Evolutionary conservation across 1,140 invertebrate genomes (phyloP).

Genomic region (Bombus sylvicola): DNA sequence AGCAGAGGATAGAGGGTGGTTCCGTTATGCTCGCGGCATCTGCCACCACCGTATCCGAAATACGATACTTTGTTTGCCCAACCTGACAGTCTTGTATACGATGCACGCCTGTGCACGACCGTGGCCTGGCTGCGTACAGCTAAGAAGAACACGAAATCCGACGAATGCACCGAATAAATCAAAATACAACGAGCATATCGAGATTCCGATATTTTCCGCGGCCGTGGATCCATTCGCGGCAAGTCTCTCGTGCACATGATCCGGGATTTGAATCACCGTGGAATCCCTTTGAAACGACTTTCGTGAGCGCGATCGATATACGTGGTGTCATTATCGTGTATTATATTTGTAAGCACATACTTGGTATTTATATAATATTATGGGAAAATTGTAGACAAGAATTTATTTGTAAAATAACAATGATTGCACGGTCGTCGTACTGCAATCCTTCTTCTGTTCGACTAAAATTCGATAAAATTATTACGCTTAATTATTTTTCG

Average conservation of each 20-base stretch:
- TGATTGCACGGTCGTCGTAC: neutral
- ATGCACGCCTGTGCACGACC: slow-evolving; percentile 13
- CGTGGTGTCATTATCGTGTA: neutral
- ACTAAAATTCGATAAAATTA: too few relatives aligned
- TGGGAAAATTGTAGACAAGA: too few relatives aligned
- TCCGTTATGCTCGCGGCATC: slow-evolving; percentile 74
- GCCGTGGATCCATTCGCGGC: slow-evolving; percentile 7
- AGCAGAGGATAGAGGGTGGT: slow-evolving; percentile 30
- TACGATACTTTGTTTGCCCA: slow-evolving; percentile 73
- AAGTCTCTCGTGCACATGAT: neutral
- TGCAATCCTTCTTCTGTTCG: too few relatives aligned
- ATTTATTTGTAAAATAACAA: neutral
- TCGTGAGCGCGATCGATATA: neutral
- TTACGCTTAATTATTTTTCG: too few relatives aligned
- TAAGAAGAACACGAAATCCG: slow-evolving; percentile 32
- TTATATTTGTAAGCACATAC: neutral
- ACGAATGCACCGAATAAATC: slow-evolving; percentile 74
- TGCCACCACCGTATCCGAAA: slow-evolving; percentile 72
- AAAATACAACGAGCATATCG: slow-evolving; percentile 64
- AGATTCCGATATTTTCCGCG: slow-evolving; percentile 35
- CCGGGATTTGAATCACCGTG: neutral
- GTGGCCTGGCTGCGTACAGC: slow-evolving; percentile 5
- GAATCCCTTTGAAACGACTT: slow-evolving; percentile 1
- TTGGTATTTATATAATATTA: too few relatives aligned
- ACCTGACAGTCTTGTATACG: slow-evolving; percentile 41